Evolutionary conservation across 1,140 invertebrate genomes (phyloP).

Genomic region (Aphidius ervi): DNA sequence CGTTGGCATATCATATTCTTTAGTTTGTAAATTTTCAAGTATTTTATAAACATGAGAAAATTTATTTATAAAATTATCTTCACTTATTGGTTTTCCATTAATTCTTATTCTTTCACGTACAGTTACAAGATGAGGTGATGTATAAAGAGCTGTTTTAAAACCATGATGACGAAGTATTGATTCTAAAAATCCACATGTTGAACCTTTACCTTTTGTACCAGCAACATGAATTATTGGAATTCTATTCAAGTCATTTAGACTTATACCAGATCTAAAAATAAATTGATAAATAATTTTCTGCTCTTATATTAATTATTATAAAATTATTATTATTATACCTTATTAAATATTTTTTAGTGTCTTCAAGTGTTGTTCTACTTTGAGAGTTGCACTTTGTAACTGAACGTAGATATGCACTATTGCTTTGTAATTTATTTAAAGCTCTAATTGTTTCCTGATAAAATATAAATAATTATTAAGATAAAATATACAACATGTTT

Average conservation of each 20-base stretch:
- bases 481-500: background rate
- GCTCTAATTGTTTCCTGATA: conserved; percentile 64
- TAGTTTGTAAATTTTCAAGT: conserved; percentile 52
- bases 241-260: conserved; percentile 59
- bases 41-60: conserved; percentile 81
- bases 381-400: conserved; percentile 31
- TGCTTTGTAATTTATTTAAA: conserved; percentile 69
- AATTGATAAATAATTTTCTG: background rate
- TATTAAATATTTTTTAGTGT: conserved; percentile 58
- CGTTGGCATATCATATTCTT: conserved; percentile 75
- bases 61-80: conserved; percentile 70
- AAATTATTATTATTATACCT: conserved; percentile 36
- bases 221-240: conserved; percentile 88
- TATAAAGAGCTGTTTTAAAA: conserved; percentile 90
- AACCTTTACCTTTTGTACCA: conserved; percentile 95
- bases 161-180: conserved; percentile 82
- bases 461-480: conserved; percentile 27
- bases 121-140: conserved; percentile 90
- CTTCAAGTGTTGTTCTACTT: conserved; percentile 32
- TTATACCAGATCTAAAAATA: conserved; percentile 60
- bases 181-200: conserved; percentile 91
- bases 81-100: conserved; percentile 73
- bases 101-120: conserved; percentile 91
- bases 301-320: background rate
- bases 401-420: conserved; percentile 50